These are phyloP conservation scores for Danio aesculapii DNA, from an alignment of 2,797 vertebrate species.

Conservation along the genomic window DNA sequence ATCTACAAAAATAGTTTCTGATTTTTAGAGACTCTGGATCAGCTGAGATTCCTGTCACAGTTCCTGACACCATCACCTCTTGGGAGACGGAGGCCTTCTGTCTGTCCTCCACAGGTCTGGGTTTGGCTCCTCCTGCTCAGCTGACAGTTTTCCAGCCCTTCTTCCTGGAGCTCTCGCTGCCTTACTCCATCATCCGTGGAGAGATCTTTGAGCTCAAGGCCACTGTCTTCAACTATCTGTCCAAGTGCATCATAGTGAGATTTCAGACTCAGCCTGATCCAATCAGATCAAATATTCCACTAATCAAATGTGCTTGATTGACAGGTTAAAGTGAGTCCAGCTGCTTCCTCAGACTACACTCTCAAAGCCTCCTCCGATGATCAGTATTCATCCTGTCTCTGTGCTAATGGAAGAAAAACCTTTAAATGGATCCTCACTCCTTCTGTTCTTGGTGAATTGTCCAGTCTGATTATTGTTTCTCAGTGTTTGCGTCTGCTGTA, in stretches of 20 bases:
- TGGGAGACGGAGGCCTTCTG: constrained; percentile 56
- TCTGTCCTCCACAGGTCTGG: constrained; percentile 73
- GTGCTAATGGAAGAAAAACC: constrained; percentile 67
- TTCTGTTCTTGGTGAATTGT: constrained; percentile 65
- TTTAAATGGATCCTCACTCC: constrained; percentile 72
- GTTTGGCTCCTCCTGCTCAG: constrained; percentile 72
- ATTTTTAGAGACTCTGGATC: constrained; percentile 55
- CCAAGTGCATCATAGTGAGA: constrained; percentile 79
- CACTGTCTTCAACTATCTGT: constrained; percentile 76
- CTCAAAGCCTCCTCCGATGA: constrained; percentile 62
- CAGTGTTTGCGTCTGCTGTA: background rate
- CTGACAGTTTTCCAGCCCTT: constrained; percentile 84
- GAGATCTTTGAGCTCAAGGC: constrained; percentile 82
- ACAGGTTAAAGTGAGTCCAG: constrained; percentile 70
- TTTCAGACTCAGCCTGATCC: background rate
- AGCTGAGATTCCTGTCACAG: constrained; percentile 33
- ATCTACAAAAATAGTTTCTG: background rate
- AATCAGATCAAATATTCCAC: background rate
- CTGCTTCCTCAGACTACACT: constrained; percentile 61
- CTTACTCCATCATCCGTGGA: constrained; percentile 82
- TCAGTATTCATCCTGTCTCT: constrained; percentile 70
- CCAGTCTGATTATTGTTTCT: background rate
- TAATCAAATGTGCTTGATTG: constrained; percentile 15
- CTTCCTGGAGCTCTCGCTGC: constrained; percentile 79
- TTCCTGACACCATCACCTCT: constrained; percentile 60